These are phyloP conservation scores for Pseudopleuronectes americanus DNA, from an alignment of 2,797 vertebrate species.

Conservation along the genomic window DNA sequence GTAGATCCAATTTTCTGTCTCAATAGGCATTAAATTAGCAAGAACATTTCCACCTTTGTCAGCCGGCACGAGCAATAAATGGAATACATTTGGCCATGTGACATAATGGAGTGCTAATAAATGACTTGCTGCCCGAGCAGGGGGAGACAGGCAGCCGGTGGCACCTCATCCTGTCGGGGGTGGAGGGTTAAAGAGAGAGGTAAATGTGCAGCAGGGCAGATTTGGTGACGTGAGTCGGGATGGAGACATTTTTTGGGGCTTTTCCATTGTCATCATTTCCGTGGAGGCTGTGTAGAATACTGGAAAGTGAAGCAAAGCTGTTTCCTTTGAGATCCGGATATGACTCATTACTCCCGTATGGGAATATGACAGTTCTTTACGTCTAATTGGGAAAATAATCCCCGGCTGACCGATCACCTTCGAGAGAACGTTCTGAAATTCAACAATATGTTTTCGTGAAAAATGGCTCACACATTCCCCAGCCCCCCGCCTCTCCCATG, in stretches of 20 bases:
- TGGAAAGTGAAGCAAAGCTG: neutral
- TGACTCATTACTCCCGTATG: conserved; percentile 7
- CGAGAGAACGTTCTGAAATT: conserved; percentile 9
- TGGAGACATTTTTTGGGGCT: conserved; percentile 16
- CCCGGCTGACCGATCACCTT: conserved; percentile 36
- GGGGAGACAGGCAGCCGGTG: conserved; percentile 12
- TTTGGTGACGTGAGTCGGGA: conserved; percentile 14
- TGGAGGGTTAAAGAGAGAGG: conserved; percentile 18
- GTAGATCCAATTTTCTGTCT: conserved; percentile 85
- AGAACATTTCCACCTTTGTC: conserved; percentile 78
- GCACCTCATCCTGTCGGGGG: conserved; percentile 38
- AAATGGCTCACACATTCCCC: conserved; percentile 3
- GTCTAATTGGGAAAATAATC: conserved; percentile 46
- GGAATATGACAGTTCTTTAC: neutral
- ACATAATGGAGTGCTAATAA: conserved; percentile 77
- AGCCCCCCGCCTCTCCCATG: neutral
- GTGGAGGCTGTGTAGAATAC: conserved; percentile 11
- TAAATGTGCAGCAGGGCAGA: conserved; percentile 43
- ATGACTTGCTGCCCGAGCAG: conserved; percentile 51
- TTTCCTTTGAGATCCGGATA: conserved; percentile 5
- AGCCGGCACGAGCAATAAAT: conserved; percentile 75
- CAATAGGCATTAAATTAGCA: conserved; percentile 85
- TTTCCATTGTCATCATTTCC: conserved; percentile 25
- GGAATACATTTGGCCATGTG: conserved; percentile 74
- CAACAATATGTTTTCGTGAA: conserved; percentile 15